Evolutionary conservation across 2,797 vertebrate genomes (phyloP).

Genomic region (Brachymystax lenok): DNA sequence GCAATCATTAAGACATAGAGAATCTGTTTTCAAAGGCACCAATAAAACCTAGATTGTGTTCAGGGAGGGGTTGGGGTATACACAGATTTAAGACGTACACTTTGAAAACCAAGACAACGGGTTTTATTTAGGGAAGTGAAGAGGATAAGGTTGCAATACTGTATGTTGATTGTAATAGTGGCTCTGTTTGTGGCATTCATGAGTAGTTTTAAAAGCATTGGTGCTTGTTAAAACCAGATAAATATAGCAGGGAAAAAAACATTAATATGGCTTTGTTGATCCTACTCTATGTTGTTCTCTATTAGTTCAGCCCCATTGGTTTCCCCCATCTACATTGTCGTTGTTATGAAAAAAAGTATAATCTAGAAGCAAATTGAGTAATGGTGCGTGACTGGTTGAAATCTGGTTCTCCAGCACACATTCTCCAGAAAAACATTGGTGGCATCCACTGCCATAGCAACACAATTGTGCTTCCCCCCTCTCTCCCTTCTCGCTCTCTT

Average conservation of each 20-base stretch:
- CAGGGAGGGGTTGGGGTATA: not conserved
- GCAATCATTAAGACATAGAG: slow-evolving; percentile 47
- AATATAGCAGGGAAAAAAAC: not conserved
- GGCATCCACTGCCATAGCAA: slow-evolving; percentile 90
- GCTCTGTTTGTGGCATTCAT: not conserved
- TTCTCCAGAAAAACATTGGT: slow-evolving; percentile 86
- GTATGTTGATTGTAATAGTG: not conserved
- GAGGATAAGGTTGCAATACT: not conserved
- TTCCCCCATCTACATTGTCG: not conserved
- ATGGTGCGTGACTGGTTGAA: slow-evolving; percentile 61
- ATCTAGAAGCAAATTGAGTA: not conserved
- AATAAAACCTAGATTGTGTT: slow-evolving; percentile 24
- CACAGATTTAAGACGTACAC: slow-evolving; percentile 41
- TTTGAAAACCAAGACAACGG: slow-evolving; percentile 52
- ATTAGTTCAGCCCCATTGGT: not conserved
- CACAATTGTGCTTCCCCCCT: slow-evolving; percentile 74
- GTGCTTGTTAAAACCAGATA: not conserved
- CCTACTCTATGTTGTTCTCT: slow-evolving; percentile 20
- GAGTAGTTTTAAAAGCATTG: not conserved
- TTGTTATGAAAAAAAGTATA: not conserved
- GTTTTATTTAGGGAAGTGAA: not conserved
- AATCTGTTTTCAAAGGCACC: slow-evolving; percentile 40
- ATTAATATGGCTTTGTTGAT: slow-evolving; percentile 11
- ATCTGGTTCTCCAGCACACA: slow-evolving; percentile 74
- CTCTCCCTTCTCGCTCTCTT: slow-evolving; percentile 31